Evolutionary conservation across 2,113 vertebrate species (phyloP).

Genomic region (Ginglymostoma cirratum): DNA sequence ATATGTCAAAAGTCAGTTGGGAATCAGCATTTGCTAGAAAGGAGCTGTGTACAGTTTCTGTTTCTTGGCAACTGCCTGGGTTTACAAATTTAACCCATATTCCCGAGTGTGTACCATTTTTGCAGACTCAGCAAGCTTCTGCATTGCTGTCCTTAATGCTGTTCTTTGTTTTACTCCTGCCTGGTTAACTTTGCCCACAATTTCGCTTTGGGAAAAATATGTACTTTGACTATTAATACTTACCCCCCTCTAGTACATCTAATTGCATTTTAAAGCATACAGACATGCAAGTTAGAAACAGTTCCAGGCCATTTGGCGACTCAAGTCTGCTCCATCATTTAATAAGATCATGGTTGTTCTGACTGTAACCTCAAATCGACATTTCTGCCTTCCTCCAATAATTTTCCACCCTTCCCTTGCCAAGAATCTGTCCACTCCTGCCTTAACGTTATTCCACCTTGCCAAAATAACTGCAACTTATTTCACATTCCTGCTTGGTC

Average conservation of each 20-base stretch:
- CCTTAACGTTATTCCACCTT: not conserved
- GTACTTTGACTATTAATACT: not conserved
- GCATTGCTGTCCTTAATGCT: not conserved
- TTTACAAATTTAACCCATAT: not conserved
- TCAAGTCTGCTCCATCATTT: too few relatives aligned
- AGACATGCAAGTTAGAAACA: too few relatives aligned
- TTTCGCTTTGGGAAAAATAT: not conserved
- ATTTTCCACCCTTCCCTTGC: not conserved
- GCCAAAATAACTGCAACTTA: not conserved
- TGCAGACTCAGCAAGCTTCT: not conserved
- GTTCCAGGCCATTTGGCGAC: too few relatives aligned
- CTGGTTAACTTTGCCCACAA: not conserved
- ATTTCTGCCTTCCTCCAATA: too few relatives aligned
- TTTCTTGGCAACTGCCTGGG: not conserved
- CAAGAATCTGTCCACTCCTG: too few relatives aligned
- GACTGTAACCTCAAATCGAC: too few relatives aligned
- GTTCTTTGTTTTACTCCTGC: not conserved
- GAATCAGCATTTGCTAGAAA: not conserved
- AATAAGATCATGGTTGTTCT: too few relatives aligned
- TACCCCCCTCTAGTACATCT: too few relatives aligned
- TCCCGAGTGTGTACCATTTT: not conserved
- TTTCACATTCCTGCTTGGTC: not conserved
- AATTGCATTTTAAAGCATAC: too few relatives aligned
- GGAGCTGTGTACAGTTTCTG: not conserved
- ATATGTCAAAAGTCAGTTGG: not conserved